These are phyloP conservation scores for Rhagoletis zephyria DNA, from an alignment of 1,140 invertebrate genomes.

Conservation along the genomic window DNA sequence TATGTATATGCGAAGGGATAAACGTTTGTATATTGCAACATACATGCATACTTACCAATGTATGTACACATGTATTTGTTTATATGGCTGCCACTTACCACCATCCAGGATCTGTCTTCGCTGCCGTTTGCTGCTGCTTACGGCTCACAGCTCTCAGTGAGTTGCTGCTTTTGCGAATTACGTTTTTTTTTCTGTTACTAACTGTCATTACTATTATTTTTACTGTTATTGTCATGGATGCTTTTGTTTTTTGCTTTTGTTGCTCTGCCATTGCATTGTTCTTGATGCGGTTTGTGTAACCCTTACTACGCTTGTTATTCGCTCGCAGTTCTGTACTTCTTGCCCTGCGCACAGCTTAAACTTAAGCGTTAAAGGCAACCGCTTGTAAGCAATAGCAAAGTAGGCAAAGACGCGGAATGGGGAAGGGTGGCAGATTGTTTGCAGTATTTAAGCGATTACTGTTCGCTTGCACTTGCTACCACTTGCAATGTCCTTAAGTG, in stretches of 20 bases:
- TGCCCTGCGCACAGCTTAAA: not conserved
- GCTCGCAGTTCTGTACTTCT: not conserved
- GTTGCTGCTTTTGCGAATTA: not conserved
- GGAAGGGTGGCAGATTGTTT: not conserved
- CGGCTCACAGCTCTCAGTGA: not conserved
- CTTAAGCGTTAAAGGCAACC: not conserved
- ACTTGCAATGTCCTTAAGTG: slow-evolving; percentile 26
- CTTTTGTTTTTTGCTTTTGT: not conserved
- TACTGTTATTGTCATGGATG: not conserved
- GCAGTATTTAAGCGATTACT: slow-evolving; percentile 1
- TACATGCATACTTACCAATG: not conserved
- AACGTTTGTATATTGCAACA: not conserved
- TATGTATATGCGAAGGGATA: slow-evolving; percentile 35
- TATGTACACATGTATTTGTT: not conserved
- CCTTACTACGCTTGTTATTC: slow-evolving; percentile 34
- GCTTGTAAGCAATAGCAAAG: slow-evolving; percentile 14
- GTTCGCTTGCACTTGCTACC: not conserved
- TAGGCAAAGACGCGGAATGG: not conserved
- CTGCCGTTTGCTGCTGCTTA: not conserved
- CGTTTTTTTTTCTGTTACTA: not conserved
- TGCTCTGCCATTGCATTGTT: not conserved
- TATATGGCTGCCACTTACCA: not conserved
- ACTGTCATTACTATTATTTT: slow-evolving; percentile 1
- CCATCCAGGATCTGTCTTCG: not conserved
- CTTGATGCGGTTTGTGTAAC: slow-evolving; percentile 31